These are phyloP conservation scores for Premnoplex brunnescens DNA, from an alignment of 2,797 vertebrate genomes.

Conservation along the genomic window DNA sequence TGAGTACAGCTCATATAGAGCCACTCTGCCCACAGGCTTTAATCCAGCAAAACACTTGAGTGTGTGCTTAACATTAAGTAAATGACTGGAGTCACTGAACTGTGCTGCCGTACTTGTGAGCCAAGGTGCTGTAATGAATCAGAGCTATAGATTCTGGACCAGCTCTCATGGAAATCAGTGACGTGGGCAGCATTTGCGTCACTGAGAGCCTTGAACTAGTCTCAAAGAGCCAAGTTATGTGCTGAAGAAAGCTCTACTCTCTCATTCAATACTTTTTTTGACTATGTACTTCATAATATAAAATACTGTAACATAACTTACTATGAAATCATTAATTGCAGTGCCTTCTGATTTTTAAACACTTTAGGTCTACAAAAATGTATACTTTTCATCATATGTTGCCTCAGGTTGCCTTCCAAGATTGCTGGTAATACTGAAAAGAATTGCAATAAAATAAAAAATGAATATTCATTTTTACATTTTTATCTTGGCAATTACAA, in stretches of 20 bases:
- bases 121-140: not conserved
- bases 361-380: not conserved
- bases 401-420: not conserved
- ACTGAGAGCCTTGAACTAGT: not conserved
- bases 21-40: not conserved
- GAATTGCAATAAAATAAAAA: not conserved
- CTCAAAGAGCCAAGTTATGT: not conserved
- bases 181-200: accelerated
- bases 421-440: not conserved
- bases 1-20: not conserved
- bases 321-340: not conserved
- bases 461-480: not conserved
- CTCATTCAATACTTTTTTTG: not conserved
- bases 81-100: not conserved
- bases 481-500: not conserved
- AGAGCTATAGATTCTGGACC: not conserved
- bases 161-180: not conserved
- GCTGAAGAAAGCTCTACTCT: not conserved
- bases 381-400: not conserved
- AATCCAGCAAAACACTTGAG: not conserved
- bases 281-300: accelerated
- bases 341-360: not conserved
- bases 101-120: not conserved
- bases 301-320: not conserved
- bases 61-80: not conserved